phyloP scores from a whole-genome alignment of 2,797 vertebrate genomes.

The Loriculus beryllinus region DNA sequence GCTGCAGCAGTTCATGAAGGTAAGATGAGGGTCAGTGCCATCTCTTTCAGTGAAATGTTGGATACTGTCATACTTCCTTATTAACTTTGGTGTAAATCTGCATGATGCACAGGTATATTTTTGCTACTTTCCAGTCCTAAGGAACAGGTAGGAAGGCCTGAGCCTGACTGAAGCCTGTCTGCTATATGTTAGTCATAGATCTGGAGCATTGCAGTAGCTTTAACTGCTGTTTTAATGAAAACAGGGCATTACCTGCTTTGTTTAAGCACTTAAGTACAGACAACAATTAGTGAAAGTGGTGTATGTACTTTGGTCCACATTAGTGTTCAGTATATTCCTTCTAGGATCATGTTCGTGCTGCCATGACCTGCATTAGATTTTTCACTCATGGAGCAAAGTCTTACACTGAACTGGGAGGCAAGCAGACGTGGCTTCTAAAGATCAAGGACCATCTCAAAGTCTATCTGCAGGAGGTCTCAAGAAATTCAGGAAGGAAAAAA shows the following conservation, averaged over 20 bases:
- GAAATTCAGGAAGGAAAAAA: conserved; percentile 79
- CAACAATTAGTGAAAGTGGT: neutral
- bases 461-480: conserved; percentile 93
- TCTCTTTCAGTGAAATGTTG: neutral
- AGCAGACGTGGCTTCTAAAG: conserved; percentile 89
- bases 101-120: neutral
- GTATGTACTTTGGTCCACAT: neutral
- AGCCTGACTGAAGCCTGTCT: neutral
- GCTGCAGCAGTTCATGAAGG: conserved; percentile 97
- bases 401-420: conserved; percentile 89
- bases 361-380: conserved; percentile 97
- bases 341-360: conserved; percentile 94
- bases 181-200: neutral
- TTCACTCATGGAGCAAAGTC: conserved; percentile 88
- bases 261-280: neutral
- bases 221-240: neutral
- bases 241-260: neutral
- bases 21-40: conserved; percentile 36
- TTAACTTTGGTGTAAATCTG: neutral
- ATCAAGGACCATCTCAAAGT: conserved; percentile 95
- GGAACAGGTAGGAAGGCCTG: neutral
- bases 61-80: neutral
- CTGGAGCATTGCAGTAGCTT: neutral
- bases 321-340: neutral
- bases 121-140: neutral